These are phyloP conservation scores for Pseudochaenichthys georgianus DNA, from an alignment of 2,797 vertebrate genomes.

Conservation along the genomic window DNA sequence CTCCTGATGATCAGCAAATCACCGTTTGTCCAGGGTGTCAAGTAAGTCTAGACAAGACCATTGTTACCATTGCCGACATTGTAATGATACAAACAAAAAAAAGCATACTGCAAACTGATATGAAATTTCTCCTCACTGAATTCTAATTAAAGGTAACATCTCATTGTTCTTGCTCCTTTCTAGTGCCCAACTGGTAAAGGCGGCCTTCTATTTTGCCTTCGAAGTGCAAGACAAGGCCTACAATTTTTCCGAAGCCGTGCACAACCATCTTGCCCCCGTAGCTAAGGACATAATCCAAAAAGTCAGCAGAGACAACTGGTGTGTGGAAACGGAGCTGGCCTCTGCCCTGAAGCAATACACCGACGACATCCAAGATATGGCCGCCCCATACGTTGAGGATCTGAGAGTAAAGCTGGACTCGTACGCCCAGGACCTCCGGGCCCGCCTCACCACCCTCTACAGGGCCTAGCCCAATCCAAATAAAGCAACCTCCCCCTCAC, in stretches of 20 bases:
- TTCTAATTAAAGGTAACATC: not conserved
- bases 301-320: conserved; percentile 65
- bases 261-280: conserved; percentile 74
- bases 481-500: conserved; percentile 55
- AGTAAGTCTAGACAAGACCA: conserved; percentile 68
- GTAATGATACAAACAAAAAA: not conserved
- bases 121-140: not conserved
- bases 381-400: conserved; percentile 83
- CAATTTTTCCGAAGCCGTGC: conserved; percentile 62
- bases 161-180: conserved; percentile 20
- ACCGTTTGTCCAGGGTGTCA: conserved; percentile 83
- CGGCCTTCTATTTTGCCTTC: no score
- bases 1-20: conserved; percentile 79
- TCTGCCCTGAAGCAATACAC: conserved; percentile 76
- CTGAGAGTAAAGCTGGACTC: conserved; percentile 79
- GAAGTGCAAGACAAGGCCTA: conserved; percentile 44
- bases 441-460: conserved; percentile 74
- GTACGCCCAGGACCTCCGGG: conserved; percentile 78
- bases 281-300: conserved; percentile 79
- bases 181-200: conserved; percentile 62
- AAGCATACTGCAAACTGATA: not conserved
- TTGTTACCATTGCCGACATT: not conserved
- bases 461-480: conserved; percentile 69
- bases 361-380: conserved; percentile 63
- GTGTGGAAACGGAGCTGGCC: conserved; percentile 73